Evolutionary conservation across 2,113 vertebrate genomes (phyloP).

Genomic region (Patagioenas fasciata): DNA sequence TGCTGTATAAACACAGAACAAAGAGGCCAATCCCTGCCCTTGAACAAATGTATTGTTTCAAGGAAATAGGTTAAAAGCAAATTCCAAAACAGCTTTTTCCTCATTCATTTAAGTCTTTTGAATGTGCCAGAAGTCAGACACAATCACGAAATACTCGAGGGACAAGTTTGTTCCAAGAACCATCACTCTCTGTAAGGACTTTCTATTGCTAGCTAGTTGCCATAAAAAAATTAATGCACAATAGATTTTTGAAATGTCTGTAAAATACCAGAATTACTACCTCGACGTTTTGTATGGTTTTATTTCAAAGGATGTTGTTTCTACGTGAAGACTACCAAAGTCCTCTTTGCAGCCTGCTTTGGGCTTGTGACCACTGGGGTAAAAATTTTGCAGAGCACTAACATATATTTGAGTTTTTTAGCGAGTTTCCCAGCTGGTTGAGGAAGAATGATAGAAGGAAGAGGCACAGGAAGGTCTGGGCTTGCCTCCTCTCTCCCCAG

Average conservation of each 20-base stretch:
- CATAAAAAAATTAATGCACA: neutral
- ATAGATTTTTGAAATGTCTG: slow-evolving; percentile 7
- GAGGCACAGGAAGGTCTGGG: neutral
- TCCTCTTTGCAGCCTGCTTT: neutral
- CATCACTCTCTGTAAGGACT: neutral
- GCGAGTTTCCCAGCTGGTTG: neutral
- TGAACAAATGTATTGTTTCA: neutral
- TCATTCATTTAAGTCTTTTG: slow-evolving; percentile 24
- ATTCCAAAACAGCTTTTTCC: neutral
- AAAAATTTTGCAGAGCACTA: neutral
- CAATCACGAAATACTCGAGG: neutral
- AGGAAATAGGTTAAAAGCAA: slow-evolving; percentile 34
- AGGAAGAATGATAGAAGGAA: neutral
- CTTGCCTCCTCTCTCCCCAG: neutral
- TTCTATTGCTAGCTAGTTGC: neutral
- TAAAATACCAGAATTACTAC: neutral
- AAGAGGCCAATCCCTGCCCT: neutral
- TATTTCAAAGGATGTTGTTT: neutral
- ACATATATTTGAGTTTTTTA: neutral
- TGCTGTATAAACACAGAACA: neutral
- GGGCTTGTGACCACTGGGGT: neutral
- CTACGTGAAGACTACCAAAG: neutral
- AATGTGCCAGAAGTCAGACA: slow-evolving; percentile 7
- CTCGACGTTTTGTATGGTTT: neutral
- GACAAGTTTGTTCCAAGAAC: slow-evolving; percentile 20